Base-by-base conservation (phyloP, 2,113 vertebrate species). In the Ammodytes dubius region DNA sequence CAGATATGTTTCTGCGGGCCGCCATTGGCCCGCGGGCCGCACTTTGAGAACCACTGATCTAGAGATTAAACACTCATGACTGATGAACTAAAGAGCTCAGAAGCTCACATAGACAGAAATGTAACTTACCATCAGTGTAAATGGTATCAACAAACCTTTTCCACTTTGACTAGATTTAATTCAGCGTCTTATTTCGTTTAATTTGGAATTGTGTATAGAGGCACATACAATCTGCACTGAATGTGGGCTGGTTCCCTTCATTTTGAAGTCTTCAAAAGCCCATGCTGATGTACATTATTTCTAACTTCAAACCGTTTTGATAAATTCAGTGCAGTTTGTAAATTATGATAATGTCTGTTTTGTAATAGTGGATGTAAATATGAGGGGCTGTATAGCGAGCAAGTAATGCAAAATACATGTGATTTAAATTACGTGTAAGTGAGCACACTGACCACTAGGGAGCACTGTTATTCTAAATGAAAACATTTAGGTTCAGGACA, bases 401-500 rank as follows among this genome's bases (percentile, higher is more conserved):
- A 60, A n/a, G 43, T 17, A 2, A 14, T 52, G 7, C 7, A 10
- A 10, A 50, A 40, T 7, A 43, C 11, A 46, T 46, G 15, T 7
- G 1, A 12, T 54, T 2, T 0, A 1, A 27, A 42, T 40, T 53
- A 12, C 14, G 37, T 79, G 81, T 56, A 70, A n/a, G 43, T 58
- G 4, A 11, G 3, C 0, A 42, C 3, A 45, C 0, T 0, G 17
- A 27, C 85, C 92, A 81, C 87, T 45, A 88, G 89, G 50, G 45
- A 0, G 76, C 76, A 50, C 46, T 88, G 65, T 85, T 63, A 60
- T n/a, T 57, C 78, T 59, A 59, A 7, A 60, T 53, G 3, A 37
- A 15, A 50, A 63, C 17, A 17, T 5, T 39, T 5, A 5, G 11
- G 11, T 8, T 67, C 17, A 8, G 35, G 6, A 57, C 42, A n/a